phyloP scores from a whole-genome alignment of 2,797 vertebrate species.

The Rousettus madagascariensis region DNA sequence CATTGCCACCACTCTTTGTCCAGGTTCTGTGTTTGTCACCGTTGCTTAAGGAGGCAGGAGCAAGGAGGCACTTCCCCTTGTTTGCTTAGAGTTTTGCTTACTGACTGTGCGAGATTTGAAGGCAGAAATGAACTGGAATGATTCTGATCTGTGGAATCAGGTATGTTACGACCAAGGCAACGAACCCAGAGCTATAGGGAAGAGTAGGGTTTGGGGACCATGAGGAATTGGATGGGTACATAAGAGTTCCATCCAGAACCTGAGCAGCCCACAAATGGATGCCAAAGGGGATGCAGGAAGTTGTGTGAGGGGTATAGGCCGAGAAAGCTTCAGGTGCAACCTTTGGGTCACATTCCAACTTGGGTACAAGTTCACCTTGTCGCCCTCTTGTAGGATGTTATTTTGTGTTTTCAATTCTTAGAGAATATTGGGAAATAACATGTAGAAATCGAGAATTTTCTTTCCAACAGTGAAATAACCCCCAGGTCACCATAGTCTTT shows the following conservation, averaged over 20 bases:
- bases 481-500: background rate
- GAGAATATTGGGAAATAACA: background rate
- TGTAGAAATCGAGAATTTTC: background rate
- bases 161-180: background rate
- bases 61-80: background rate
- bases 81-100: background rate
- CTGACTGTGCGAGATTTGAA: background rate
- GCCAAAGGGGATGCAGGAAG: background rate
- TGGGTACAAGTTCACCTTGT: background rate
- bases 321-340: background rate
- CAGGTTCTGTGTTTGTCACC: background rate
- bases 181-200: background rate
- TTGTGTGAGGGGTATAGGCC: background rate
- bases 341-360: background rate
- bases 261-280: background rate
- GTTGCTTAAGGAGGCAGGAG: background rate
- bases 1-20: background rate
- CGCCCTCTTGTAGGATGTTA: background rate
- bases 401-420: background rate
- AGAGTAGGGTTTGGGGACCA: background rate
- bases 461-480: background rate
- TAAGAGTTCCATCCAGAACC: background rate
- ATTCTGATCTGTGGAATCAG: background rate
- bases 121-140: background rate
- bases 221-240: background rate